Conservation (phyloP, 2,888 invertebrate species). For the Ophioninae sp. region DNA sequence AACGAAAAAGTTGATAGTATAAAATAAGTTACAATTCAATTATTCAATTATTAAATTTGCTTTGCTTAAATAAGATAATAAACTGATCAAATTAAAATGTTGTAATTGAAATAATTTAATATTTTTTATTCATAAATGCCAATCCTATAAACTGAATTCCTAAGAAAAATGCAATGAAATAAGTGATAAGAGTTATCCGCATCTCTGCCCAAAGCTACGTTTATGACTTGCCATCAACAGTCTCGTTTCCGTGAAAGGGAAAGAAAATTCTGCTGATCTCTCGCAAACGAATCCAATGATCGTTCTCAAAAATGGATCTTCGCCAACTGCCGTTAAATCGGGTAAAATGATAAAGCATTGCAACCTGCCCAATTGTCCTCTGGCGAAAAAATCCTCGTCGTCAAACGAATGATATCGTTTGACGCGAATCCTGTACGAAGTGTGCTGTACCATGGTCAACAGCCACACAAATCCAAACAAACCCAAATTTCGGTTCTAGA, state of each 20-base stretch:
- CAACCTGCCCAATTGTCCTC: conserved; percentile 54
- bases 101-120: no score
- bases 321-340: conserved; percentile 7
- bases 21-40: no score
- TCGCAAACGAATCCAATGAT: not conserved
- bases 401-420: not conserved
- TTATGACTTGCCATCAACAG: not conserved
- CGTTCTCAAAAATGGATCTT: not conserved
- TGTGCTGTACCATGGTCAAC: not conserved
- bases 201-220: no score
- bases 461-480: no score
- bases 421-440: not conserved
- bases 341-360: conserved; percentile 64
- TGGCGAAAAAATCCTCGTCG: conserved; percentile 29
- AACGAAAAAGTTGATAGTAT: no score
- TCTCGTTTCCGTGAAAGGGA: not conserved
- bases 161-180: not conserved
- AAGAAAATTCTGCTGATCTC: not conserved
- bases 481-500: no score
- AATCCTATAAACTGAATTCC: no score
- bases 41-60: no score
- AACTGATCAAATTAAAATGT: no score
- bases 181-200: not conserved
- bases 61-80: no score
- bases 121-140: no score